A percentile compares a stretch with the other conserved stretches of the same genome.
Evolutionary conservation across 2,113 vertebrate genomes (phyloP).

Genomic region (Brachionichthys hirsutus): DNA sequence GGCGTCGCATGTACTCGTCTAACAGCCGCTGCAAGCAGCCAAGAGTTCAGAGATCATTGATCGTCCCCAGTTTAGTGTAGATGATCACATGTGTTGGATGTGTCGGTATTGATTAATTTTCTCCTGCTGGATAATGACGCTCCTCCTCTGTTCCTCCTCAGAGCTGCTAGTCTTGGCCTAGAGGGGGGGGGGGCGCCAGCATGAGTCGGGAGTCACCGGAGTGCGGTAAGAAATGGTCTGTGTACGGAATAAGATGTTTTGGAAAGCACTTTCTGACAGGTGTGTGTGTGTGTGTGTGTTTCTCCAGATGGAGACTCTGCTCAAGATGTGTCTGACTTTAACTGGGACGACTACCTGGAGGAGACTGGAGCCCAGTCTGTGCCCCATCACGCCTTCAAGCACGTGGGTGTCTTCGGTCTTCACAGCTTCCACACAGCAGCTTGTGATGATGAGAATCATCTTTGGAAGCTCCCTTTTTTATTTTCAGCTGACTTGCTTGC

Average conservation of each 20-base stretch:
- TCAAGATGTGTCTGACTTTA: constrained; percentile 90
- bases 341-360: constrained; percentile 97
- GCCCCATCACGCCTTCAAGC: constrained; percentile 94
- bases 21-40: too few relatives aligned
- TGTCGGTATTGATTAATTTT: constrained; percentile 10
- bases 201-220: constrained; percentile 76
- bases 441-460: constrained; percentile 5
- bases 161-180: constrained; percentile 58
- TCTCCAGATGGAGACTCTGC: constrained; percentile 87
- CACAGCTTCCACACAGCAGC: not conserved
- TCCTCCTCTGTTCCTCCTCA: constrained; percentile 55
- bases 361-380: constrained; percentile 88
- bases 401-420: constrained; percentile 80
- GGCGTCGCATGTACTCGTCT: too few relatives aligned
- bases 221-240: constrained; percentile 71
- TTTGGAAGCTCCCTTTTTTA: not conserved
- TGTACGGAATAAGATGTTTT: constrained; percentile 12
- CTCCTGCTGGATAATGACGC: constrained; percentile 17
- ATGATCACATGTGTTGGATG: constrained; percentile 26
- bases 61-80: too few relatives aligned
- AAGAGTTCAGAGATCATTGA: too few relatives aligned
- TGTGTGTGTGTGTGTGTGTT: constrained; percentile 13
- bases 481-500: not conserved
- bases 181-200: constrained; percentile 70
- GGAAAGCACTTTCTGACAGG: constrained; percentile 5